Evolutionary conservation across 2,888 invertebrate genomes (phyloP), one percentile per base, ranked within the genome.

Genomic region (Orthosia gracilis): DNA sequence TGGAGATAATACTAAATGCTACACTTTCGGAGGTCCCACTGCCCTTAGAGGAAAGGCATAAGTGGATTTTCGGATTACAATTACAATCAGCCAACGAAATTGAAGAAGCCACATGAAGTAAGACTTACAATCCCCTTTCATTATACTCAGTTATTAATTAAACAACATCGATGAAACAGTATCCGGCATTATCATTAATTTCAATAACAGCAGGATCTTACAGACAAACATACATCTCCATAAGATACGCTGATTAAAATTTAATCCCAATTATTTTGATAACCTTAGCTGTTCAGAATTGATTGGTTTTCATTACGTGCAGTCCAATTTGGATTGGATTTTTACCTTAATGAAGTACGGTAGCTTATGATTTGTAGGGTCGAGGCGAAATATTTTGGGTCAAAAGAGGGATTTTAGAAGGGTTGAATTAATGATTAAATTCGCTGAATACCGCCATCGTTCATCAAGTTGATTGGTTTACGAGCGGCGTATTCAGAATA

Each of bases 251-350:
- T 83, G 82, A 87, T 88, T 88, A 86, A 85, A 85, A 71, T 83
- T 83, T 80, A 86, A 87, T 84, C 62, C 75, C 76, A 81, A 86
- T 88, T 86, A 83, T 64, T 69, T 68, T 74, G 83, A 86, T 87
- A 87, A 73, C 79, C 72, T 76, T 82, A 71, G 61, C 70, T 77
- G 75, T 76, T 68, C 68, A 66, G 54, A 77, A 73, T 73, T 80
- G 85, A 84, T 87, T 84, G 86, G 78, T 74, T 86, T 87, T 70
- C 83, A 83, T 86, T 78, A 80, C 74, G 69, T 71, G 76, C 69
- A 82, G 65, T 77, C 63, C 81, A 80, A 84, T 82, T 85, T 69
- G 31, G 73, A 72, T 68, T 71, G 73, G 78, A 86, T 86, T 86
- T 88, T 88, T 80, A 72, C 76, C 72, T 75, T 86, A 82, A 87